Conservation (phyloP, 1,140 invertebrate genomes). For the Ridgeia piscesae region DNA sequence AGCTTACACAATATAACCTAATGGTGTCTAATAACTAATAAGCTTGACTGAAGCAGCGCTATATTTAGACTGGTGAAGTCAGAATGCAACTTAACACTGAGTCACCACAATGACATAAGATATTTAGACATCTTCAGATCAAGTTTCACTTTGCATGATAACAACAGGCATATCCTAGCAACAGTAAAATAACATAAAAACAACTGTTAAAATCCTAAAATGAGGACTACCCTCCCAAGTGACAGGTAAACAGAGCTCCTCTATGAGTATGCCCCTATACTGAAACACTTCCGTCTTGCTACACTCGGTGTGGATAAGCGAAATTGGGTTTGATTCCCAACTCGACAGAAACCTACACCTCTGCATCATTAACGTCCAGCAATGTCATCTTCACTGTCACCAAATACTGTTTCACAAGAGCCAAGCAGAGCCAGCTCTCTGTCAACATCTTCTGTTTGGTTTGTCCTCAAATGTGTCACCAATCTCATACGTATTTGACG, state of each 20-base stretch:
- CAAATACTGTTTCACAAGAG: neutral
- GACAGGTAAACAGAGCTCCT: neutral
- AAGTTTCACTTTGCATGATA: constrained; percentile 1
- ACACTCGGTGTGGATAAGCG: neutral
- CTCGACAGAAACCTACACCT: neutral
- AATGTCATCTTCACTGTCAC: neutral
- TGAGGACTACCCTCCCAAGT: neutral
- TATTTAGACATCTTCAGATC: neutral
- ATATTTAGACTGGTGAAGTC: neutral
- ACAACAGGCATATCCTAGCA: neutral
- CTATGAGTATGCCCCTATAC: too few species aligned
- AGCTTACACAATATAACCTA: neutral
- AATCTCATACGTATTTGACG: neutral
- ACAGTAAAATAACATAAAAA: neutral
- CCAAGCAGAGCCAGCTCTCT: neutral
- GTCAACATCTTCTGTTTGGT: neutral
- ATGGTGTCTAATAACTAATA: too few species aligned
- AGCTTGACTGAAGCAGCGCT: too few species aligned
- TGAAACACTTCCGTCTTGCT: too few species aligned
- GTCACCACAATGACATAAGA: neutral
- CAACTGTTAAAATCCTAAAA: neutral
- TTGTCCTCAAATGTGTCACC: neutral
- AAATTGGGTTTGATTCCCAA: neutral
- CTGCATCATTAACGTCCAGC: neutral
- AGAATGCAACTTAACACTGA: neutral